Percentiles rank a stretch among this genome's conserved stretches.
Evolutionary conservation across 1,140 invertebrate species (phyloP).

Genomic region (Trachelipus rathkii): DNA sequence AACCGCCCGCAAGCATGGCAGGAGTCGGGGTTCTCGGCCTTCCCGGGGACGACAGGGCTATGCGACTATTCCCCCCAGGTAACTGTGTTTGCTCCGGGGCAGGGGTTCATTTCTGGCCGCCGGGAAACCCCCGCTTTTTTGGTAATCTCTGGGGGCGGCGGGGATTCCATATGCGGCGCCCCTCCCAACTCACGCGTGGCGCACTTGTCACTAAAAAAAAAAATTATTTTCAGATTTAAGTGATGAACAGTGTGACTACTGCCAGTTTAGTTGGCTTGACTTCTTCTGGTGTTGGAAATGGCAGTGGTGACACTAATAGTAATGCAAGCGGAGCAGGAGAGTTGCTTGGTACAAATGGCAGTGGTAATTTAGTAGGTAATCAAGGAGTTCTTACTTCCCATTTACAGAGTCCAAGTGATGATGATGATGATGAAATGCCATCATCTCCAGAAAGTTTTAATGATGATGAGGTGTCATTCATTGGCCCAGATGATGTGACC

Average conservation of each 20-base stretch:
- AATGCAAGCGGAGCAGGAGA: conserved; percentile 25
- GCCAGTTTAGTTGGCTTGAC: conserved; percentile 25
- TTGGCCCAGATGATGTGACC: conserved; percentile 83
- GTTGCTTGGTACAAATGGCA: conserved; percentile 17
- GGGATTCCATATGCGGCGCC: too few species aligned
- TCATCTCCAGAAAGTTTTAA: conserved; percentile 63
- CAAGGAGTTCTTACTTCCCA: conserved; percentile 24
- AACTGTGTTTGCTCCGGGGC: too few species aligned
- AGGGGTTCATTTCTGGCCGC: too few species aligned
- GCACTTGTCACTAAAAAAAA: neutral
- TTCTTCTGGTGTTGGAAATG: conserved; percentile 16
- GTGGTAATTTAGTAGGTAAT: conserved; percentile 20
- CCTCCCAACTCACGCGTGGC: neutral
- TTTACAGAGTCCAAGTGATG: conserved; percentile 37
- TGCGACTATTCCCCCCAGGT: too few species aligned
- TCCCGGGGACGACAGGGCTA: too few species aligned
- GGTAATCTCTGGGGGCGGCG: too few species aligned
- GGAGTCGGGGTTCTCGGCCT: too few species aligned
- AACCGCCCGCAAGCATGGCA: too few species aligned
- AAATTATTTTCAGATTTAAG: conserved; percentile 3
- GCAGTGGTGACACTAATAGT: conserved; percentile 22
- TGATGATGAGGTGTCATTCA: conserved; percentile 61
- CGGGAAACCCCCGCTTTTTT: too few species aligned
- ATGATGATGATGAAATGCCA: conserved; percentile 53
- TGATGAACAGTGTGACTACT: conserved; percentile 38